Evolutionary conservation across 2,797 vertebrate species (phyloP).

Genomic region (Nyctalus aviator): DNA sequence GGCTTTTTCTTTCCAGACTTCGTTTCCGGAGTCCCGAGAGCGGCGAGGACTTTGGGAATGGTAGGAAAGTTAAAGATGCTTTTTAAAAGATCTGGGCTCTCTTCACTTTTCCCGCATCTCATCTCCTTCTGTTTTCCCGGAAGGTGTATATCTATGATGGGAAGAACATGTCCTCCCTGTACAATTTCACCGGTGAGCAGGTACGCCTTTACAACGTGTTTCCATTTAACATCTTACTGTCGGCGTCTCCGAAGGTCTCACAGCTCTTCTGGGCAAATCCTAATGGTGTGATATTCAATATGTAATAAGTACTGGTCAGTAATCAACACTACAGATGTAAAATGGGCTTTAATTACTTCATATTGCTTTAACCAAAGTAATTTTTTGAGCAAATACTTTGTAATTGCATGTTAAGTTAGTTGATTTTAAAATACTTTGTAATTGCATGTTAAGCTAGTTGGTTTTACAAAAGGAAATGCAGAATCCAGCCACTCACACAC

Average conservation of each 20-base stretch:
- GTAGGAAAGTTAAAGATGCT: constrained; percentile 86
- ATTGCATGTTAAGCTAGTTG: neutral
- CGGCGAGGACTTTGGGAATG: constrained; percentile 95
- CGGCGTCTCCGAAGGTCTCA: neutral
- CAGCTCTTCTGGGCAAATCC: neutral
- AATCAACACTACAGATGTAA: neutral
- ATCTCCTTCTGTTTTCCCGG: constrained; percentile 59
- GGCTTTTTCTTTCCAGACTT: constrained; percentile 90
- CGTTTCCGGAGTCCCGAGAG: constrained; percentile 96
- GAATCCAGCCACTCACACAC: neutral
- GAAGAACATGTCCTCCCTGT: constrained; percentile 93
- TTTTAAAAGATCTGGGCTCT: neutral
- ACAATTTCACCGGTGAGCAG: constrained; percentile 97
- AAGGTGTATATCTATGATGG: constrained; percentile 97
- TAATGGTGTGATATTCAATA: neutral
- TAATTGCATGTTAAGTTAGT: neutral
- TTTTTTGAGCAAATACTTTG: constrained; percentile 18
- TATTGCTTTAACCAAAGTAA: constrained; percentile 44
- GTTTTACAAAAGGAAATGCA: constrained; percentile 5
- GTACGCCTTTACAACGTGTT: constrained; percentile 81
- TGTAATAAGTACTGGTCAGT: neutral
- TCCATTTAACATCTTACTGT: neutral
- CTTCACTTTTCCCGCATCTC: neutral
- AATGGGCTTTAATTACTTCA: constrained; percentile 12
- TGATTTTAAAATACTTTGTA: constrained; percentile 23